Base-by-base conservation (phyloP, 1,140 invertebrate species). In the Euglossa dilemma region DNA sequence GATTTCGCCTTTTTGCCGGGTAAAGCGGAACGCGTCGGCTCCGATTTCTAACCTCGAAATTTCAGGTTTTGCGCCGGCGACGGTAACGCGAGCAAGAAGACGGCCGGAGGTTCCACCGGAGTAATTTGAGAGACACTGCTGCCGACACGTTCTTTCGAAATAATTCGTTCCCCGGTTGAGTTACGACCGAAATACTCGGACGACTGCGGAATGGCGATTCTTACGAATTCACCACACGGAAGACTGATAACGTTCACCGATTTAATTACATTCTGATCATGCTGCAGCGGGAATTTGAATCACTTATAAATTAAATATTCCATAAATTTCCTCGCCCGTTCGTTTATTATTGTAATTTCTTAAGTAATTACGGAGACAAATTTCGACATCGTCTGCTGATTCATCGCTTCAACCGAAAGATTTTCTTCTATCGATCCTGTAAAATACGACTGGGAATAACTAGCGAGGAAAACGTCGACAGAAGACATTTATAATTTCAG, bases 91-190 rank as follows among this genome's bases (percentile, higher is more conserved):
- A 67, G 47, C 7, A 12, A 2, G 47, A 52, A 52, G 1, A 52
- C 20, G 11, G 43, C 45, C 3, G n/a, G 6, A 8, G 8, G 43
- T 18, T 7, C 45, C 11, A n/a, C 18, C 20, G 11, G 47, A 67
- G 47, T 25, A 67, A 52, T 59, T 74, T 74, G 54, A 57, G 54
- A 74, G 25, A 64, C 74, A 64, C 74, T 63, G 59, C 36, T n/a
- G 73, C 11, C 45, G 66, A 70, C 74, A 47, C 54, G 66, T 78
- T 67, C 59, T 64, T 63, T 57, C 82, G 59, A 73, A 52, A 76
- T 64, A 76, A 64, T 76, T 57, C 67, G 79, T 86, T 81, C 28
- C 28, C 47, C 20, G 52, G 47, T 84, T 86, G 82, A 86, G 52
- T 86, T 84, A 80, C 79, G 61, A 54, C 43, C 73, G 74, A 64